Conservation (phyloP, 2,888 invertebrate species). For the Archaeoteleia sp. region DNA sequence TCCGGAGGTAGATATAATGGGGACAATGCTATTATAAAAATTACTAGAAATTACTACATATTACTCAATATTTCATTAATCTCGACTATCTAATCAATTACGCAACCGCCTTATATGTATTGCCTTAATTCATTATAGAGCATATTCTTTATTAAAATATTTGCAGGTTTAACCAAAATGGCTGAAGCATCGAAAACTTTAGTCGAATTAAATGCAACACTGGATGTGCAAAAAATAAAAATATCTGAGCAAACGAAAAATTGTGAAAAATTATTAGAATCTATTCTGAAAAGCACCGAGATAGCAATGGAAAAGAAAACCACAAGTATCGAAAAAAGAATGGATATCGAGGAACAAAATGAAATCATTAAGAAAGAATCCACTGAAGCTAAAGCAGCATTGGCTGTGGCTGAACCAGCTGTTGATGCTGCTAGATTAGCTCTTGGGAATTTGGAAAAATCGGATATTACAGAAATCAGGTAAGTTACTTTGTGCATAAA, state of each 20-base stretch:
- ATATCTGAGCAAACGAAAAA: slow-evolving; percentile 88
- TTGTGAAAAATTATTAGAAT: slow-evolving; percentile 85
- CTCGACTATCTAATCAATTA: too few relatives aligned
- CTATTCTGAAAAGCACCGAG: slow-evolving; percentile 84
- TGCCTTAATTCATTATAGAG: too few relatives aligned
- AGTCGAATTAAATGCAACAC: slow-evolving; percentile 85
- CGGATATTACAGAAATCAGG: slow-evolving; percentile 92
- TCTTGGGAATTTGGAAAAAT: slow-evolving; percentile 88
- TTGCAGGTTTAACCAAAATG: slow-evolving; percentile 81
- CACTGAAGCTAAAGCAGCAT: slow-evolving; percentile 86
- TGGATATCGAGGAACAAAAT: slow-evolving; percentile 88
- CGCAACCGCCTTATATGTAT: too few relatives aligned
- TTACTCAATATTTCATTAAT: too few relatives aligned
- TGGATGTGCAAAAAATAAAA: slow-evolving; percentile 88
- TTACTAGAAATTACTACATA: too few relatives aligned
- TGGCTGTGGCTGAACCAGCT: slow-evolving; percentile 89
- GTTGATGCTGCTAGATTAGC: slow-evolving; percentile 88
- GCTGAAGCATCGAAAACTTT: slow-evolving; percentile 90
- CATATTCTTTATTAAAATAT: too few relatives aligned
- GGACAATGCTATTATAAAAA: too few relatives aligned
- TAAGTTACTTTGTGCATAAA: slow-evolving; percentile 42
- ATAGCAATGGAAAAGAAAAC: slow-evolving; percentile 86
- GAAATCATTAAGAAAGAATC: slow-evolving; percentile 88
- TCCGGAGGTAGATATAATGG: slow-evolving; percentile 67
- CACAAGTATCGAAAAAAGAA: slow-evolving; percentile 86